Evolutionary conservation across 1,140 invertebrate species (phyloP).

Genomic region (Drosophila nigromelanica): DNA sequence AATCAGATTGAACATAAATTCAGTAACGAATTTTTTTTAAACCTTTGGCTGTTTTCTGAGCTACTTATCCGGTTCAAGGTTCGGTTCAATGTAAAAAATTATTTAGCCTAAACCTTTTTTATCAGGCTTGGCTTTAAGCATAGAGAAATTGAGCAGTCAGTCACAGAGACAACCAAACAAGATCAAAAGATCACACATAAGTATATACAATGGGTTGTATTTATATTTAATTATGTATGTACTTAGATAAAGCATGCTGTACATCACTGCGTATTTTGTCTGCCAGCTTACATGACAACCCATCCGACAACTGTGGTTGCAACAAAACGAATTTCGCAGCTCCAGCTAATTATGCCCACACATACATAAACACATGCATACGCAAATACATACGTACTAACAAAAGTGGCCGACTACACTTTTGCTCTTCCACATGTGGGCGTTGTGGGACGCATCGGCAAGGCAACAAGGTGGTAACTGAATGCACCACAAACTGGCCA

Average conservation of each 20-base stretch:
- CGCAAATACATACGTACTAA: too few species aligned
- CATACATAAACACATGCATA: neutral
- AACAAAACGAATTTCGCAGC: conserved; percentile 44
- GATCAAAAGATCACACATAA: neutral
- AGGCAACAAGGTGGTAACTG: too few species aligned
- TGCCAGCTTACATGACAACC: conserved; percentile 43
- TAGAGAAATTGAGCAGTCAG: neutral
- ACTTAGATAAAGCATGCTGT: conserved; percentile 19
- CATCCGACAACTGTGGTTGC: conserved; percentile 20
- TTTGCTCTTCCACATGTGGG: conserved; percentile 10
- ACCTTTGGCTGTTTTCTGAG: too few species aligned
- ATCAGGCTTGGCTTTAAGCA: too few species aligned
- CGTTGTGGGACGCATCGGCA: neutral
- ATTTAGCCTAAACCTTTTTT: neutral
- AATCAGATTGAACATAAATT: too few species aligned
- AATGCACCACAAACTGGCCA: neutral
- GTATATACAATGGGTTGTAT: conserved; percentile 3
- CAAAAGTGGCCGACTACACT: too few species aligned
- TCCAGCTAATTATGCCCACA: conserved; percentile 64
- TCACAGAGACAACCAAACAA: neutral
- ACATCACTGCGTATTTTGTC: conserved; percentile 41
- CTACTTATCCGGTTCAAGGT: too few species aligned
- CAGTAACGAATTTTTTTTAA: too few species aligned
- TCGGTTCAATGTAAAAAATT: too few species aligned
- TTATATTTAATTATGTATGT: conserved; percentile 12